A percentile compares a stretch with the other conserved stretches of the same genome.
Evolutionary conservation across 2,797 vertebrate genomes (phyloP).

Genomic region (Cynodonichthys magdalenae): DNA sequence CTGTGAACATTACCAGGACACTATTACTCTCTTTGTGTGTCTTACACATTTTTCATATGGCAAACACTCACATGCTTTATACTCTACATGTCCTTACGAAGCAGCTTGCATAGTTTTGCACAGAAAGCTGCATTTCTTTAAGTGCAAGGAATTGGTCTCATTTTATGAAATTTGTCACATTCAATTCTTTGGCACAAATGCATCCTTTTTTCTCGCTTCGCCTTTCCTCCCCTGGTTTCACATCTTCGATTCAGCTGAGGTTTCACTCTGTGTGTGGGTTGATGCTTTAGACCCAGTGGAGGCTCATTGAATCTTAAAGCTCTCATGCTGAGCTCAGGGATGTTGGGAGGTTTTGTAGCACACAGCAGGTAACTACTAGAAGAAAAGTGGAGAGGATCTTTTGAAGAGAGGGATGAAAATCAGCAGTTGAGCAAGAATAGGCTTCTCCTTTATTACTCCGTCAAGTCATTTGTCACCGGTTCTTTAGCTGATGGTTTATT

Average conservation of each 20-base stretch:
- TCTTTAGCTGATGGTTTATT: slow-evolving; percentile 3
- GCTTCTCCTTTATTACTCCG: slow-evolving; percentile 3
- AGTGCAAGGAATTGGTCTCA: slow-evolving; percentile 40
- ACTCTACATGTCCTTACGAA: slow-evolving; percentile 37
- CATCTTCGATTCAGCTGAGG: slow-evolving; percentile 16
- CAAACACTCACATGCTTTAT: slow-evolving; percentile 30
- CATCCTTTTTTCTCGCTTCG: slow-evolving; percentile 14
- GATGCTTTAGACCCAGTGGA: slow-evolving; percentile 40
- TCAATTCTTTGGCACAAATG: slow-evolving; percentile 34
- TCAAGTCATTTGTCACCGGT: neutral
- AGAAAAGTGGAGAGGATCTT: slow-evolving; percentile 24
- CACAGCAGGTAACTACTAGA: slow-evolving; percentile 35
- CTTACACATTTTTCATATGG: slow-evolving; percentile 9
- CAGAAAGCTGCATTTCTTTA: slow-evolving; percentile 39
- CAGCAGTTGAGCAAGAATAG: slow-evolving; percentile 6
- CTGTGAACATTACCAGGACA: slow-evolving; percentile 17
- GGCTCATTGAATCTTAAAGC: slow-evolving; percentile 47
- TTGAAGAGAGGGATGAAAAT: slow-evolving; percentile 23
- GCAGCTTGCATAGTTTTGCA: slow-evolving; percentile 40
- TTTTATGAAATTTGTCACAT: slow-evolving; percentile 64
- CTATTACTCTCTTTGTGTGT: slow-evolving; percentile 3
- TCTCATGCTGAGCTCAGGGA: slow-evolving; percentile 50
- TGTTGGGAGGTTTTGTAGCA: slow-evolving; percentile 43
- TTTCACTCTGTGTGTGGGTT: slow-evolving; percentile 11
- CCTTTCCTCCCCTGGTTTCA: neutral